Evolutionary conservation across 1,140 invertebrate species (phyloP), one percentile per base, ranked within the genome.

Genomic region (Brachionus calyciflorus): DNA sequence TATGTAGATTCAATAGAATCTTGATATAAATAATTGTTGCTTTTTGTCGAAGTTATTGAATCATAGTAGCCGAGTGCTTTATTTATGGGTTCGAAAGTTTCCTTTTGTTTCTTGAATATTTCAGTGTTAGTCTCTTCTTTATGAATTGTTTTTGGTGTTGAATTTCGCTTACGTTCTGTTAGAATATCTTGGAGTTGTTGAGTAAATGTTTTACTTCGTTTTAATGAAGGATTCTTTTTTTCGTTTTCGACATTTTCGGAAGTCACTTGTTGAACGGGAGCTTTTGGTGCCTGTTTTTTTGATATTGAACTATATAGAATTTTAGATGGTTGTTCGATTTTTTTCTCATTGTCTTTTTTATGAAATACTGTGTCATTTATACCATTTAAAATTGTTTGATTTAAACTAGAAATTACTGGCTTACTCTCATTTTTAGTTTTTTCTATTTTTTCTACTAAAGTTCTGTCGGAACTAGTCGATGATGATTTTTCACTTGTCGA

Each of bases 181-280:
- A 73, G 30, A 17, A 73, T 49, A 7, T 73, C 69, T 21, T 73
- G 69, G 7, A 73, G 24, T 24, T 73, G 69, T 51, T 73, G 21
- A 28, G 69, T 73, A 73, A 73, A 73, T 10, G 69, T 73, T 46
- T 51, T 73, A 14, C 24, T 41, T 51, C 69, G 46, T 51, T 73
- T 73, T n/a, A 73, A 14, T 37, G 69, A 49, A 19, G 44, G 21
- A 30, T 44, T 70, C 28, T 26, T 48, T 51, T 24, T 49, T 70
- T 48, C 48, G 28, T 6, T 37, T 17, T 65, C 60, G 57, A 7
- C 17, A 17, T n/a, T 44, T 65, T 65, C 5, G 3, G 44, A 14
- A 17, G n/a, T 65, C 44, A 6, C 3, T 44, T 24, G 17, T 24
- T 41, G 60, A 44, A 12, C 60, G 9, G 60, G 60, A 6, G 60